phyloP scores from a whole-genome alignment of 92 coral and sea anemone genomes.

The Porites cylindrica region DNA sequence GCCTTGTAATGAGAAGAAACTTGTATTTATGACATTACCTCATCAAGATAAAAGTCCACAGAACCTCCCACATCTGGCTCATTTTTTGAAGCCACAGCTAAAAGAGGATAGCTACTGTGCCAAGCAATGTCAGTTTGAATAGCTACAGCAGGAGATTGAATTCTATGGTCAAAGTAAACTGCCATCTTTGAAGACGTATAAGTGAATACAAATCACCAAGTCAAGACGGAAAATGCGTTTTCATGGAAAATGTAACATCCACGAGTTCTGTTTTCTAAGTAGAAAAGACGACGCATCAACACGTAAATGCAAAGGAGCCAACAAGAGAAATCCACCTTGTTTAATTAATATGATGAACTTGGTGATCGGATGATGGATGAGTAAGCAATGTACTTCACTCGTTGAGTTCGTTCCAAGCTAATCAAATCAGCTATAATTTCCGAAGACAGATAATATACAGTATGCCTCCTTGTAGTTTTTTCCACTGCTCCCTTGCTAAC shows the following conservation, averaged over 20 bases:
- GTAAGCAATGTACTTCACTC: background rate
- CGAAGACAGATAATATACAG: background rate
- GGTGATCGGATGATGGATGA: background rate
- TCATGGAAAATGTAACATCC: background rate
- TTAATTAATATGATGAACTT: background rate
- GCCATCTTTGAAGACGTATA: conserved; percentile 72
- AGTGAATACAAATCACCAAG: conserved; percentile 1
- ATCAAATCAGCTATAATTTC: background rate
- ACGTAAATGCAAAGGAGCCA: background rate
- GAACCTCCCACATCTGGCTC: conserved; percentile 93
- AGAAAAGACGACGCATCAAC: conserved; percentile 9
- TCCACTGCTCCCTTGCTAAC: background rate
- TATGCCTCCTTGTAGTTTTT: background rate
- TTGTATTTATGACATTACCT: conserved; percentile 60
- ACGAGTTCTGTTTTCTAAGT: background rate
- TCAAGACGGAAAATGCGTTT: background rate
- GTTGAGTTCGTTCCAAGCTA: background rate
- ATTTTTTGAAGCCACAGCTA: conserved; percentile 96
- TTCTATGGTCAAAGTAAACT: conserved; percentile 97
- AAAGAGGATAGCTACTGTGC: conserved; percentile 89
- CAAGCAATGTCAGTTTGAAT: conserved; percentile 92
- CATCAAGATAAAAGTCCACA: conserved; percentile 92
- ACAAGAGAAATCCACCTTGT: background rate
- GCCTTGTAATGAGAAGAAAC: background rate
- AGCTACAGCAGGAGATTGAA: conserved; percentile 89